These are phyloP conservation scores for Drosophila conformis DNA, from an alignment of 2,888 invertebrate genomes.

Conservation along the genomic window DNA sequence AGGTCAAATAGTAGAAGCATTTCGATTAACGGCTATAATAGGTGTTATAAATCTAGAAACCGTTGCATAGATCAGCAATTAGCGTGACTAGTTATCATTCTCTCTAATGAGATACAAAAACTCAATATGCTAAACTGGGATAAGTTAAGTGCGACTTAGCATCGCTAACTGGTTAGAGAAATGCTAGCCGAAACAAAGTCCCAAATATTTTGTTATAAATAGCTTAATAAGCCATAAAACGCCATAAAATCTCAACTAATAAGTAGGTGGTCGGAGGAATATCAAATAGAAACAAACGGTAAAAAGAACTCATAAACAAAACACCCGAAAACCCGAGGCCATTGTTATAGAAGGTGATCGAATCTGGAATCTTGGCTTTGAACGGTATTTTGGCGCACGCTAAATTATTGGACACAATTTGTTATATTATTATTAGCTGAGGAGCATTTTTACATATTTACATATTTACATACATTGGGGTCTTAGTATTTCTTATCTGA, in stretches of 20 bases:
- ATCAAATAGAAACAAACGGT: constrained; percentile 37
- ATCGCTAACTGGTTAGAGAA: constrained; percentile 23
- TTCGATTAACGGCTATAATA: constrained; percentile 17
- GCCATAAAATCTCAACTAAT: constrained; percentile 51
- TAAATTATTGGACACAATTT: constrained; percentile 72
- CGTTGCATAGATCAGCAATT: constrained; percentile 47
- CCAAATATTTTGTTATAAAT: constrained; percentile 43
- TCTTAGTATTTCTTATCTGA: constrained; percentile 14
- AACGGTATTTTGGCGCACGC: constrained; percentile 80
- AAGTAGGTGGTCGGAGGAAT: constrained; percentile 47
- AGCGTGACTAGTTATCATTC: constrained; percentile 31
- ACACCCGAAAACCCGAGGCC: constrained; percentile 39
- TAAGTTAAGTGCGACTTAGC: constrained; percentile 15
- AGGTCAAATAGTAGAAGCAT: constrained; percentile 38
- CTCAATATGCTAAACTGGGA: constrained; percentile 27
- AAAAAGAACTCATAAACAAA: constrained; percentile 56
- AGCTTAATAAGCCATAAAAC: constrained; percentile 64
- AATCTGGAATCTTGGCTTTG: constrained; percentile 26
- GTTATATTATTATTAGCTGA: constrained; percentile 58
- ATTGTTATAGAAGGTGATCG: constrained; percentile 51
- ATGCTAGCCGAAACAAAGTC: constrained; percentile 57
- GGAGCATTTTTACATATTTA: constrained; percentile 25
- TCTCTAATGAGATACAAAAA: constrained; percentile 35
- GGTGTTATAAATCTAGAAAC: constrained; percentile 34
- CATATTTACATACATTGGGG: constrained; percentile 19